Base-by-base conservation (phyloP, 2,888 invertebrate genomes). In the Lasius fuliginosus region DNA sequence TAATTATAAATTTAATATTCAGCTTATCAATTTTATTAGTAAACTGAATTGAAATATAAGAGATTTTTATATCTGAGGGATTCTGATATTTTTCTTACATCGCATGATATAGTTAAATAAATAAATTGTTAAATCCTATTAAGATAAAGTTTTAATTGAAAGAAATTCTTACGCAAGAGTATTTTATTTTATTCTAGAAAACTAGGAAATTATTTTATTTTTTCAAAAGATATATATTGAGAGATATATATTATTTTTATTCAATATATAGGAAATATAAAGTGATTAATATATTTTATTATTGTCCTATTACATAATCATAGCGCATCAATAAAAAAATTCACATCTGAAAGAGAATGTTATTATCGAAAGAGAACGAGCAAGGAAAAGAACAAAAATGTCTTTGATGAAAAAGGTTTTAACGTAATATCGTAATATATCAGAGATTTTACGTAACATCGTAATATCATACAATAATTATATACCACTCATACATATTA, bases 1-100 rank as follows among this genome's bases (percentile, higher is more conserved):
- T 60, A 79, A 71, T 71, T 46, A 46, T 23, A 11, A 27, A 60
- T 60, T 36, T 71, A 60, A 62, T 49, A 46, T 46, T 62, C 3
- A 71, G 60, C 12, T 71, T 49, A 46, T n/a, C 12, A 30, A 62
- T 71, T 81, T 81, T 46, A 60, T 49, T 79, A 27, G 12, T 3
- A 23, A 49, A 30, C n/a, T 53, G 69, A 53, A 33, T 33, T 33
- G n/a, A 15, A 27, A 23, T 30, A 18, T 15, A 12, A 12, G 23
- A 4, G 23, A 58, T 79, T 33, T 36, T 36, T 36, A 36, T 36
- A 23, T 30, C 23, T 15, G n/a, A 12, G 23, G 4, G 23, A 42
- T 79, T 33, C 5, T 36, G 36, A 36, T 36, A 36, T 36, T 36
- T 36, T 5, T 60, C 12, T 71, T 60, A 18, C 5, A 23, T 27